phyloP scores from a whole-genome alignment of 2,113 vertebrate genomes.

The Oryzias melastigma region DNA sequence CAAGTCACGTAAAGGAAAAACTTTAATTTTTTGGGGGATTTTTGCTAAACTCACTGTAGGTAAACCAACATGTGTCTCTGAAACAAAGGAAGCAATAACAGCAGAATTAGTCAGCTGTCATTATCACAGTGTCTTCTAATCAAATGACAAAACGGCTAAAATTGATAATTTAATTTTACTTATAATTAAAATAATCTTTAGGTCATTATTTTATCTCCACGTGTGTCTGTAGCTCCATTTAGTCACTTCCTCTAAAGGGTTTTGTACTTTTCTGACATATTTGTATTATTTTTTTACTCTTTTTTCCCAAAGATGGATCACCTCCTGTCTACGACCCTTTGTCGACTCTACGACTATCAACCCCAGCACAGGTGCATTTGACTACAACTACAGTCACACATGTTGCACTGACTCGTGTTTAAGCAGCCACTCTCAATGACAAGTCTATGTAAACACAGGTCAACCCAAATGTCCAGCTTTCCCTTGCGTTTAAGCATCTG shows the following conservation, averaged over 20 bases:
- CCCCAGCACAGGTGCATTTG: too few species aligned
- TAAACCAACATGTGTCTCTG: conserved; percentile 3
- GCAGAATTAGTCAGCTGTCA: conserved; percentile 9
- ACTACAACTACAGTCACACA: too few species aligned
- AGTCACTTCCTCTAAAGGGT: neutral
- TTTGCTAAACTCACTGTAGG: neutral
- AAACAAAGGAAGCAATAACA: conserved; percentile 2
- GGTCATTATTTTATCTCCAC: neutral
- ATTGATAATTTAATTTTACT: neutral
- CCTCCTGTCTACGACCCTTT: too few species aligned
- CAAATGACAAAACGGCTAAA: conserved; percentile 4
- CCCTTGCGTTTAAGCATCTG: too few species aligned
- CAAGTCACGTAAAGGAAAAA: conserved; percentile 12
- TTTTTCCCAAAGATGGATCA: neutral
- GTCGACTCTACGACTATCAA: too few species aligned
- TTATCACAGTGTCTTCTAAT: conserved; percentile 5
- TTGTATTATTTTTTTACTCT: neutral
- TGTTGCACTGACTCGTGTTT: too few species aligned
- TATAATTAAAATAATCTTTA: conserved; percentile 7
- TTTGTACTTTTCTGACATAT: neutral
- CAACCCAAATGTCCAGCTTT: too few species aligned
- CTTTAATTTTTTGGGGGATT: neutral
- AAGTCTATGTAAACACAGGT: too few species aligned
- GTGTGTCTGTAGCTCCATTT: conserved; percentile 2
- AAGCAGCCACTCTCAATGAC: too few species aligned